Percentiles rank a stretch among this genome's conserved stretches.
Conservation (phyloP, 2,113 vertebrate species). For the Cricetomys ansorgei region DNA sequence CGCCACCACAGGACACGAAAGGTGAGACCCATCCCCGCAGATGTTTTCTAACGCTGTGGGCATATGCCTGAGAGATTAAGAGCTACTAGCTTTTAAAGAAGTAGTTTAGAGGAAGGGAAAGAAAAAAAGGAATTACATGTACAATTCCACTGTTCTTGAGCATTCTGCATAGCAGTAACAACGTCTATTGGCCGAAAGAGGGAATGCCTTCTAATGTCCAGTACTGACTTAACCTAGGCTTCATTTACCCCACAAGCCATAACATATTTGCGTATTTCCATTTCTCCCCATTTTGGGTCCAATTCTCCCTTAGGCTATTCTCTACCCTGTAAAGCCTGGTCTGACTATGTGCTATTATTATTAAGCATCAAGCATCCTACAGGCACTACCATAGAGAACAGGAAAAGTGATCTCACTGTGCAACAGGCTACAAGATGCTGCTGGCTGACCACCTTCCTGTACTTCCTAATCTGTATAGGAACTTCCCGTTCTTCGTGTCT, state of each 20-base stretch:
- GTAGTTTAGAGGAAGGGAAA: slow-evolving; percentile 15
- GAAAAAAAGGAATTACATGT: background rate
- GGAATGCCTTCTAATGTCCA: slow-evolving; percentile 7
- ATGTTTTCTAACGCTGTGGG: slow-evolving; percentile 37
- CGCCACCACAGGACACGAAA: background rate
- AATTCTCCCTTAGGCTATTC: background rate
- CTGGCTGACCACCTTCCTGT: background rate
- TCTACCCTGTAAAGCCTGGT: slow-evolving; percentile 36
- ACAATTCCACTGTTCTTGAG: slow-evolving; percentile 20
- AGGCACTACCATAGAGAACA: background rate
- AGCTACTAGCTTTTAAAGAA: slow-evolving; percentile 25
- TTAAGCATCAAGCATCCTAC: background rate
- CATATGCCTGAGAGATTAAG: background rate
- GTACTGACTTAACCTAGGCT: slow-evolving; percentile 8
- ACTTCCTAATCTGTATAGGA: slow-evolving; percentile 59
- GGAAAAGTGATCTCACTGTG: background rate
- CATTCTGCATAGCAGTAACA: slow-evolving; percentile 40
- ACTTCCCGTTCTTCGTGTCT: slow-evolving; percentile 22
- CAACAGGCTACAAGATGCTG: background rate
- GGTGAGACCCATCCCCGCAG: background rate
- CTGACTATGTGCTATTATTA: background rate
- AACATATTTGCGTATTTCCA: background rate
- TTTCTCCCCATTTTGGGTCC: background rate
- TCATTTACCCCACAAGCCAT: slow-evolving; percentile 43
- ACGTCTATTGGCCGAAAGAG: background rate